These are phyloP conservation scores for Drosophila triauraria DNA, from an alignment of 1,140 invertebrate genomes.

Conservation along the genomic window DNA sequence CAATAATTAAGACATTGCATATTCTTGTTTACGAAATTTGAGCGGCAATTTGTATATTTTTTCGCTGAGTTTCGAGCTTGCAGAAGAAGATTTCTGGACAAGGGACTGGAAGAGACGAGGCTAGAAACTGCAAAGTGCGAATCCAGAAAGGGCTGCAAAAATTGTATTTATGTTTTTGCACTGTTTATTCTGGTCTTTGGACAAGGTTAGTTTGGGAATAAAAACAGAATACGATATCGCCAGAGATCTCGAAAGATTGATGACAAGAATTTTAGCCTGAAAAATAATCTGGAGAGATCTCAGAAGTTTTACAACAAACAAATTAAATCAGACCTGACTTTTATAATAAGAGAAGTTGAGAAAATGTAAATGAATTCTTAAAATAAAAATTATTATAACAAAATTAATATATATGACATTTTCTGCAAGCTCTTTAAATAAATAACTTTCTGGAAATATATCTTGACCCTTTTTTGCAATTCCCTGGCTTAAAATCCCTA, in stretches of 20 bases:
- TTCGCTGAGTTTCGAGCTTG: conserved; percentile 55
- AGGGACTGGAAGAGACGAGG: conserved; percentile 21
- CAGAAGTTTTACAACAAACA: background rate
- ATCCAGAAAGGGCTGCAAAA: conserved; percentile 18
- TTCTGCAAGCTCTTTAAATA: too few species aligned
- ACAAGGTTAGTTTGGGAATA: conserved; percentile 30
- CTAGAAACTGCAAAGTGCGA: conserved; percentile 34
- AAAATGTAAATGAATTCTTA: background rate
- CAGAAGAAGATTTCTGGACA: conserved; percentile 21
- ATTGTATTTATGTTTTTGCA: conserved; percentile 7
- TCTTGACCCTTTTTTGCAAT: too few species aligned
- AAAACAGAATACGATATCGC: background rate
- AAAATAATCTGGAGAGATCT: background rate
- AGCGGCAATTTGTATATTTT: conserved; percentile 58
- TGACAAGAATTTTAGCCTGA: background rate
- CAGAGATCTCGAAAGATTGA: background rate
- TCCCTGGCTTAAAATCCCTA: background rate
- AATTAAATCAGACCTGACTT: too few species aligned
- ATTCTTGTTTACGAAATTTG: conserved; percentile 76
- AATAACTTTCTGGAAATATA: too few species aligned
- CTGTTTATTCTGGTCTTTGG: conserved; percentile 27
- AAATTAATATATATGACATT: too few species aligned
- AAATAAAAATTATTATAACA: background rate
- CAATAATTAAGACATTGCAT: conserved; percentile 71
- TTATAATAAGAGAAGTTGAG: too few species aligned